Evolutionary conservation across 2,888 invertebrate species (phyloP), one percentile per base, ranked within the genome.

Genomic region (Hylaea fasciaria): DNA sequence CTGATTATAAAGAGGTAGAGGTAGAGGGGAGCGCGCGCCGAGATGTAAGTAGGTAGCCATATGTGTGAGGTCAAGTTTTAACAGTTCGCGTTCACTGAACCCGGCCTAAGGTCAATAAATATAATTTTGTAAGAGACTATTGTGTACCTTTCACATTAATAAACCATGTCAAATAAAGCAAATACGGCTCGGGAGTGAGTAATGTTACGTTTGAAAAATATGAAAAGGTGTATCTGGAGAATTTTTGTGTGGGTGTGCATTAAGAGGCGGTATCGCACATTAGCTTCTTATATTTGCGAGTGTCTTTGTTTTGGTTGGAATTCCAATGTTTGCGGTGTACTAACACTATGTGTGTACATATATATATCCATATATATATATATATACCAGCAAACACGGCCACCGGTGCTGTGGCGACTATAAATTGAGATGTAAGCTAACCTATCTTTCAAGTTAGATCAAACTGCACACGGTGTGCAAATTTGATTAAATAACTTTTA

Each of bases 31-130:
- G 56, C 50, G 52, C 47, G 40, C 48, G 49, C 16, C 56, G 57
- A 2, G 22, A 22, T 5, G 62, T 35, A 14, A 29, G 59, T 64
- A 47, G 2, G 5, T 3, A 22, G 22, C n/a, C n/a, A n/a, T n/a
- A n/a, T 57, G 46, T 45, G 43, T 60, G 69, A 70, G 78, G 80
- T 79, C 78, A 77, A 71, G 71, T 72, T 77, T 78, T 72, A 72
- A 73, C 65, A 52, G 46, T 40, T 48, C 66, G 71, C 75, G 79
- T 78, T 78, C 79, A 77, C 59, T 74, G 80, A 81, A 76, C 81
- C 68, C 77, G 9, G 44, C 40, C 56, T 62, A 72, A 81, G 80
- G 80, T 80, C 76, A 74, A 68, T 72, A 66, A 68, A 70, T 64
- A 69, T 68, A 64, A 22, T 62, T 62, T 56, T 43, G 52, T 44